A percentile compares a stretch with the other conserved stretches of the same genome.
phyloP scores from a whole-genome alignment of 2,113 vertebrate species.

The Sitta europaea region DNA sequence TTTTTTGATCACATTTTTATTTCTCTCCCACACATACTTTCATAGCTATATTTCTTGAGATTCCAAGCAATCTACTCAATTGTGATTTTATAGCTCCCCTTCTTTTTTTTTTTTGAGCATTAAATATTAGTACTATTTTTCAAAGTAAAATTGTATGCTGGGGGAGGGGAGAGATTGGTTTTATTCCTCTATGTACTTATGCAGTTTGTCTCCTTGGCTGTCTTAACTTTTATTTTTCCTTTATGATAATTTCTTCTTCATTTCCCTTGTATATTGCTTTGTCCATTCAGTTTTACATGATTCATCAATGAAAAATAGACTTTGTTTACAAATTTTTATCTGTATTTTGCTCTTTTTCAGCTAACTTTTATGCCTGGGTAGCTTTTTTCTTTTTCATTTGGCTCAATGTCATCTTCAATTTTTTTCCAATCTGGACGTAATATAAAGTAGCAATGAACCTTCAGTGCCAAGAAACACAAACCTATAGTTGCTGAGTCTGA shows the following conservation, averaged over 20 bases:
- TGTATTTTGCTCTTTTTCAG: not conserved
- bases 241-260: not conserved
- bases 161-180: not conserved
- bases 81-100: not conserved
- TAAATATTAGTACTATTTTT: not conserved
- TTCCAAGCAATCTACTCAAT: not conserved
- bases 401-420: not conserved
- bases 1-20: not conserved
- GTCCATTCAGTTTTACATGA: not conserved
- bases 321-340: not conserved
- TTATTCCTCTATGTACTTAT: not conserved
- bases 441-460: not conserved
- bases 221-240: not conserved
- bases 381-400: not conserved
- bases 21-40: not conserved
- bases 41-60: not conserved
- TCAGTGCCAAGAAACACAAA: not conserved
- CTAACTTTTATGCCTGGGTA: not conserved
- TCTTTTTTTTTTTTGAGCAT: not conserved
- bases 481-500: not conserved
- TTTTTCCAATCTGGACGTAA: not conserved
- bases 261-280: not conserved
- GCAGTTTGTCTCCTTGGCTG: not conserved
- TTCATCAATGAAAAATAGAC: not conserved
- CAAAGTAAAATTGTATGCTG: not conserved